phyloP scores from a whole-genome alignment of 2,113 vertebrate genomes.

The Passerina amoena region DNA sequence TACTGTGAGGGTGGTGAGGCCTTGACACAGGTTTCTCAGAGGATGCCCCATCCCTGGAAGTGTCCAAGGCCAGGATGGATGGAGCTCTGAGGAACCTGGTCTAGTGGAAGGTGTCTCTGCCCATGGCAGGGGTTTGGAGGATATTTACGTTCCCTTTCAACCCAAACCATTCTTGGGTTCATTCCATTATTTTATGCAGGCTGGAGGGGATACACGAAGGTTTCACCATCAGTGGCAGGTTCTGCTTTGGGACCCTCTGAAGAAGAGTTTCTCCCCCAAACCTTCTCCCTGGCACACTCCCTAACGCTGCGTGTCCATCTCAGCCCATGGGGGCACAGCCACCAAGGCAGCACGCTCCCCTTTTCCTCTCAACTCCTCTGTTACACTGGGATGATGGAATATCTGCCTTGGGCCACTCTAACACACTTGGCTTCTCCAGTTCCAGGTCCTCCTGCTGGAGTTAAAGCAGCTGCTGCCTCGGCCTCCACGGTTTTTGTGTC shows the following conservation, averaged over 20 bases:
- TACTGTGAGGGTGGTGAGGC: background rate
- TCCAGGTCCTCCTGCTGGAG: slow-evolving; percentile 93
- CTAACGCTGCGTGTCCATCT: background rate
- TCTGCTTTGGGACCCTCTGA: background rate
- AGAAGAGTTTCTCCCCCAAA: background rate
- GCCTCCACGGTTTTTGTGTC: slow-evolving; percentile 94
- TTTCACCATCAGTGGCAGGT: background rate
- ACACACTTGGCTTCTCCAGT: slow-evolving; percentile 68
- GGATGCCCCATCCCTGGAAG: background rate
- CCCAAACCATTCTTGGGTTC: background rate
- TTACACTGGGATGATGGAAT: background rate
- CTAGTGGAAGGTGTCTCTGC: background rate
- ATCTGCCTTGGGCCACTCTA: background rate
- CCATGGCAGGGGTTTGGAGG: too few species aligned
- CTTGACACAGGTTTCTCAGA: background rate
- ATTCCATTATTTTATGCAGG: background rate
- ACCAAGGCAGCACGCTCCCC: fast-evolving
- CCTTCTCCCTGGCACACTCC: background rate
- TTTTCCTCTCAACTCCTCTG: background rate
- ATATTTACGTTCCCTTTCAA: background rate
- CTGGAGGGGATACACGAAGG: background rate
- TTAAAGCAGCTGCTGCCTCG: slow-evolving; percentile 92
- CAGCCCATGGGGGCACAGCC: fast-evolving
- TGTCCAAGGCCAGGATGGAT: background rate
- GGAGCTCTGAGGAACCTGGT: background rate